A percentile compares a stretch with the other conserved stretches of the same genome.
Conservation (phyloP, 2,797 vertebrate species). For the Nasua narica region DNA sequence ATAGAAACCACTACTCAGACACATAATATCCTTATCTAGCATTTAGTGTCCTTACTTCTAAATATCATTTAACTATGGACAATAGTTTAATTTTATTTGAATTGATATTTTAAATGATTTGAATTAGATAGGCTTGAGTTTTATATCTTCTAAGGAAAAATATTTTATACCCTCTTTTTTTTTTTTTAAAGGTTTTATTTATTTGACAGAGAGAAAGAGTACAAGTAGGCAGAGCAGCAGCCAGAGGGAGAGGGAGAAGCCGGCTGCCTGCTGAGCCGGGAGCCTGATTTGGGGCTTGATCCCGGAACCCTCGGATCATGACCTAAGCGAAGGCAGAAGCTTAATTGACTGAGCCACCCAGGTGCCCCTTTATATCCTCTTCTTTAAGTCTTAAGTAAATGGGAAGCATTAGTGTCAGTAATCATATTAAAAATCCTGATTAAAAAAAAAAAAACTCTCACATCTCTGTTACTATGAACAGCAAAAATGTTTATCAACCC, state of each 20-base stretch:
- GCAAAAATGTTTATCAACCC: not conserved
- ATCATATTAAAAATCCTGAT: not conserved
- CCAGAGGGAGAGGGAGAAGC: too few relatives aligned
- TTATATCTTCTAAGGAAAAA: not conserved
- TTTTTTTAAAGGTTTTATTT: too few relatives aligned
- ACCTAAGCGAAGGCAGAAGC: too few relatives aligned
- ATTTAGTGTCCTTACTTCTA: constrained; percentile 26
- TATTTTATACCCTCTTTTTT: constrained; percentile 3
- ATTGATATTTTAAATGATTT: not conserved
- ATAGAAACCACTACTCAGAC: not conserved
- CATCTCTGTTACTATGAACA: not conserved
- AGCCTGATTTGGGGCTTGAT: too few relatives aligned
- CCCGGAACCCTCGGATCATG: too few relatives aligned
- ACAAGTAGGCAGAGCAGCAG: too few relatives aligned
- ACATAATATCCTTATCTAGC: not conserved
- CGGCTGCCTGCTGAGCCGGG: too few relatives aligned
- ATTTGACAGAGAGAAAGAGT: too few relatives aligned
- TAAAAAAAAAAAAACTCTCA: not conserved
- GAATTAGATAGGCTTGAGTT: not conserved
- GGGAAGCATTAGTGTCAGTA: constrained; percentile 15
- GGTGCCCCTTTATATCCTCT: not conserved
- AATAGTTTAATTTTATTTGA: not conserved
- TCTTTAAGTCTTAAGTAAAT: constrained; percentile 24
- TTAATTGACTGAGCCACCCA: too few relatives aligned
- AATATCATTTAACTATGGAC: not conserved